Evolutionary conservation across 2,113 vertebrate species (phyloP), one percentile per base, ranked within the genome.

Genomic region (Chrysochloris asiatica): DNA sequence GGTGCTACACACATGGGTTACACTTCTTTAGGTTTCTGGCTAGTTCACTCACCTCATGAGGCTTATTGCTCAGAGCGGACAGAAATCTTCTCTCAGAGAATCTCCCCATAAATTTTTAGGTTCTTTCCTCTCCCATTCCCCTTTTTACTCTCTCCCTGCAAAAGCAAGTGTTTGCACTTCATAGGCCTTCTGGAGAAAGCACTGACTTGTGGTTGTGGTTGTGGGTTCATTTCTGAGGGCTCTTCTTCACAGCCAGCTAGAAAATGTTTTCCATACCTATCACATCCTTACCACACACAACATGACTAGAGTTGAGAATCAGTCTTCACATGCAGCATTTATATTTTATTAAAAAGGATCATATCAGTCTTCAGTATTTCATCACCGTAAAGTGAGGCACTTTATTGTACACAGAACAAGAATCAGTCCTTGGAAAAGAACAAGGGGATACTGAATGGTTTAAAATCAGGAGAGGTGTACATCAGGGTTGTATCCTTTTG

Each of bases 71-170:
- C 54, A 76, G 9, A 67, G 56, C 33, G 52, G 54, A 78, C 85
- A 93, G 88, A 93, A 94, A 89, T 77, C 93, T 82, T 41, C 43
- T 80, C 77, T 93, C 73, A 88, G 72, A 91, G 91, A 93, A 91
- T 93, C 76, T 80, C 86, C 90, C 63, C 38, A 2, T 50, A 91
- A 93, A 94, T 89, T 94, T 56, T 89, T 88, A 89, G 92, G 88
- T 95, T 93, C 91, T 96, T 95, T 91, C 96, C 94, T 93, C 63
- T 87, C 61, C 73, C 72, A 71, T 54, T 93, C 69, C 81, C 63
- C 88, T 92, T 89, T 77, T 71, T 67, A n/a, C 54, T 48, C n/a
- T 26, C 61, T 82, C 48, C 61, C 71, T 95, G 63, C 82, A 41
- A 87, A 69, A 67, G 12, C 61, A 71, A 94, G 72, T 54, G 36